Percentiles rank a stretch among this genome's conserved stretches.
phyloP scores from a whole-genome alignment of 2,888 invertebrate genomes.

The Callinectes sapidus region DNA sequence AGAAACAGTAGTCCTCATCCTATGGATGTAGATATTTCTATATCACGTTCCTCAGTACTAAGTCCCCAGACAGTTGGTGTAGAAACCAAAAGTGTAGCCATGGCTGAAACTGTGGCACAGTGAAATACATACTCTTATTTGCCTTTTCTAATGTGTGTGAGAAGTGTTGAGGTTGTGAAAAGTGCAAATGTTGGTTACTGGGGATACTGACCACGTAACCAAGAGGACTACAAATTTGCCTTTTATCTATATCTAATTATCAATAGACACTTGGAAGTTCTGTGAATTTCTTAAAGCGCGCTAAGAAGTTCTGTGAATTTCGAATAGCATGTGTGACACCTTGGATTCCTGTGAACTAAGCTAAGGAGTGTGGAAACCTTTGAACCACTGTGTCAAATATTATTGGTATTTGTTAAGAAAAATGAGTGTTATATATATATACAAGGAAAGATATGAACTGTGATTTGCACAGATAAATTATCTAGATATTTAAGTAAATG shows the following conservation, averaged over 20 bases:
- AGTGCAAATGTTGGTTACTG: conserved; percentile 55
- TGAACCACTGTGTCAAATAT: conserved; percentile 41
- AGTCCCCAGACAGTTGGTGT: conserved; percentile 61
- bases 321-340: conserved; percentile 41
- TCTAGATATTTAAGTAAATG: conserved; percentile 35
- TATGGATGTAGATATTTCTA: conserved; percentile 67
- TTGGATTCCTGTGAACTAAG: conserved; percentile 14
- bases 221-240: conserved; percentile 52
- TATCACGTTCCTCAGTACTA: conserved; percentile 63
- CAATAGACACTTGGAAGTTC: conserved; percentile 44
- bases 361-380: conserved; percentile 18
- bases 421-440: conserved; percentile 19
- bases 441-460: neutral
- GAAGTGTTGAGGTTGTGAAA: conserved; percentile 65
- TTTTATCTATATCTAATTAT: conserved; percentile 47
- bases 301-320: conserved; percentile 34
- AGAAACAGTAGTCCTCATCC: conserved; percentile 64
- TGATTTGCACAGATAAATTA: conserved; percentile 42
- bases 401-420: conserved; percentile 23
- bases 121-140: conserved; percentile 45
- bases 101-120: conserved; percentile 67
- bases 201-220: conserved; percentile 43
- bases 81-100: conserved; percentile 64
- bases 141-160: conserved; percentile 56
- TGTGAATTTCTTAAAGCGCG: conserved; percentile 29